Percentiles rank a stretch among this genome's conserved stretches.
These are phyloP conservation scores for Pyrgilauda ruficollis DNA, from an alignment of 2,113 vertebrate genomes.

Conservation along the genomic window DNA sequence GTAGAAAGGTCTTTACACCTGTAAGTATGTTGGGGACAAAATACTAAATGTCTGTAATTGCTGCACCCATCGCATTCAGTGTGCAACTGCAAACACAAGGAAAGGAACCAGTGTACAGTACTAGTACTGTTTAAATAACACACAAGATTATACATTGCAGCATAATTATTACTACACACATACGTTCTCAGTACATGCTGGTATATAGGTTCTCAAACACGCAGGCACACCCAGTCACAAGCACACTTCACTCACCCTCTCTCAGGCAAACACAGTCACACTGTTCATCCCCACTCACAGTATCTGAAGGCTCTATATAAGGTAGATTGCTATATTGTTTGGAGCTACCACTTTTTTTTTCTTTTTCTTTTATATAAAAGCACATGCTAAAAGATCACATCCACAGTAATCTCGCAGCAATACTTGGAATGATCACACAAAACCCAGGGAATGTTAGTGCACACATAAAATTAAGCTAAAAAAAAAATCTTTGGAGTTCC, in stretches of 20 bases:
- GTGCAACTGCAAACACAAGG: slow-evolving; percentile 83
- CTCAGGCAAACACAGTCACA: slow-evolving; percentile 61
- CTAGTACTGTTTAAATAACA: slow-evolving; percentile 93
- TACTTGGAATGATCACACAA: slow-evolving; percentile 85
- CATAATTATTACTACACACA: slow-evolving; percentile 86
- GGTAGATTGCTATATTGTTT: slow-evolving; percentile 84
- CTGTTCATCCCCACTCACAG: slow-evolving; percentile 78
- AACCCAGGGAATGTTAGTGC: slow-evolving; percentile 89
- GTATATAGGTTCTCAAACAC: slow-evolving; percentile 76
- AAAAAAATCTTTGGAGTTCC: slow-evolving; percentile 89
- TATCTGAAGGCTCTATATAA: slow-evolving; percentile 88
- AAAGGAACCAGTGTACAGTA: slow-evolving; percentile 88
- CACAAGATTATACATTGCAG: slow-evolving; percentile 85
- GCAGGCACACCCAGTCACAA: neutral
- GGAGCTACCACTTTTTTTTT: slow-evolving; percentile 73
- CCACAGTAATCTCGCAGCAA: slow-evolving; percentile 83
- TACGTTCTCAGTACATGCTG: slow-evolving; percentile 82
- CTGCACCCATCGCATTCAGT: slow-evolving; percentile 80
- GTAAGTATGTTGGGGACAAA: slow-evolving; percentile 54
- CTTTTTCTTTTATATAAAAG: slow-evolving; percentile 76
- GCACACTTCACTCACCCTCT: neutral
- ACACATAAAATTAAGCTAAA: slow-evolving; percentile 82
- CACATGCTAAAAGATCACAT: slow-evolving; percentile 86
- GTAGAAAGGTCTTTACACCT: slow-evolving; percentile 66
- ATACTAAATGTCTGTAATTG: slow-evolving; percentile 72